Conservation (phyloP, 2,113 vertebrate species). For the Pristiophorus japonicus region DNA sequence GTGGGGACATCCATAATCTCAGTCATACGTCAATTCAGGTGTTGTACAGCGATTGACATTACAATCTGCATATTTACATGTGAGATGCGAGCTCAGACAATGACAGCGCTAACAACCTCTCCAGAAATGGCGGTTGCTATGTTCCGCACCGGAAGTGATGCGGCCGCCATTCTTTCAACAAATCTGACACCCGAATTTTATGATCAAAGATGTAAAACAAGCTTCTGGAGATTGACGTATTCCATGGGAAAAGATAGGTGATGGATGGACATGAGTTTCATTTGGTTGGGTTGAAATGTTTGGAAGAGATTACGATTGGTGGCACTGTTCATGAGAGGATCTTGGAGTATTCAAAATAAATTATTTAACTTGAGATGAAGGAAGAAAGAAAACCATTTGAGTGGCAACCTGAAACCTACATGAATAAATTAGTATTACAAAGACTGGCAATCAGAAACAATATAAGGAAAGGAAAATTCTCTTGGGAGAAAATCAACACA, state of each 20-base stretch:
- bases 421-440: background rate
- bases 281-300: background rate
- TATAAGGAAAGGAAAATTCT: background rate
- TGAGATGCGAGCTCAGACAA: too few species aligned
- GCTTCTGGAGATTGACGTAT: background rate
- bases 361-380: slow-evolving; percentile 15
- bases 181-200: background rate
- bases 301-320: slow-evolving; percentile 1
- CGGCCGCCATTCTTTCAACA: too few species aligned
- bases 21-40: too few species aligned
- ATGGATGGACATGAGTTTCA: background rate
- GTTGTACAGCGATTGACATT: too few species aligned
- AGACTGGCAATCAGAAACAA: slow-evolving; percentile 8
- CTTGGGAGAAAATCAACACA: background rate
- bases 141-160: too few species aligned
- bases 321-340: background rate
- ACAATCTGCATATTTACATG: too few species aligned
- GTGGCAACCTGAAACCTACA: background rate
- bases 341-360: background rate
- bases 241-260: background rate
- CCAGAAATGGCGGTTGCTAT: too few species aligned
- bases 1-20: too few species aligned
- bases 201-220: too few species aligned
- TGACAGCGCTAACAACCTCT: too few species aligned
- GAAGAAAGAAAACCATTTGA: background rate